A percentile compares a stretch with the other conserved stretches of the same genome.
phyloP scores from a whole-genome alignment of 2,113 vertebrate genomes.

The Sylvia atricapilla region DNA sequence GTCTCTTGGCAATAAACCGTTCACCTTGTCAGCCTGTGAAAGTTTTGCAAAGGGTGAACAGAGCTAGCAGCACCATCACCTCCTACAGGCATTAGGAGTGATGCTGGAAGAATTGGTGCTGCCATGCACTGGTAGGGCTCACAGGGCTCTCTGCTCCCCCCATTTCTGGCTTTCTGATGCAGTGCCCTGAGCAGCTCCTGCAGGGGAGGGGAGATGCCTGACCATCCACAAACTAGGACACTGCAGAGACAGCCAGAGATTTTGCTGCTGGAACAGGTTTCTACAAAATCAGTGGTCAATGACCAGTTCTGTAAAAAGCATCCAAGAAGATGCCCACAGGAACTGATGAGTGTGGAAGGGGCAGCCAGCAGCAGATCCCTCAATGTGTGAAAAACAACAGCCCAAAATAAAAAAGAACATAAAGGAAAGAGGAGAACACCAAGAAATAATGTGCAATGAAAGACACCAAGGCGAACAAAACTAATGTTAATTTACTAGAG shows the following conservation, averaged over 20 bases:
- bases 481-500: background rate
- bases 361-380: background rate
- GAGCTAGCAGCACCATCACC: background rate
- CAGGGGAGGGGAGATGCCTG: background rate
- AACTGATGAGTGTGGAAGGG: background rate
- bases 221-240: background rate
- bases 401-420: background rate
- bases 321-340: background rate
- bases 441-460: background rate
- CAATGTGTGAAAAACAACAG: background rate
- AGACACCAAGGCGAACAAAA: background rate
- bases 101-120: background rate
- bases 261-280: background rate
- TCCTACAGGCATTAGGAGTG: background rate
- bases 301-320: background rate
- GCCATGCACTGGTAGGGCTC: accelerated
- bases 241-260: background rate
- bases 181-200: background rate
- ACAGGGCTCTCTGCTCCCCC: background rate
- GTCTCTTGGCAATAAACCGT: background rate
- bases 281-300: background rate
- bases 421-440: background rate
- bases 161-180: background rate
- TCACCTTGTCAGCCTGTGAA: background rate
- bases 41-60: background rate